Evolutionary conservation across 2,797 vertebrate genomes (phyloP), one percentile per base, ranked within the genome.

Genomic region (Myiotriccus ornatus): DNA sequence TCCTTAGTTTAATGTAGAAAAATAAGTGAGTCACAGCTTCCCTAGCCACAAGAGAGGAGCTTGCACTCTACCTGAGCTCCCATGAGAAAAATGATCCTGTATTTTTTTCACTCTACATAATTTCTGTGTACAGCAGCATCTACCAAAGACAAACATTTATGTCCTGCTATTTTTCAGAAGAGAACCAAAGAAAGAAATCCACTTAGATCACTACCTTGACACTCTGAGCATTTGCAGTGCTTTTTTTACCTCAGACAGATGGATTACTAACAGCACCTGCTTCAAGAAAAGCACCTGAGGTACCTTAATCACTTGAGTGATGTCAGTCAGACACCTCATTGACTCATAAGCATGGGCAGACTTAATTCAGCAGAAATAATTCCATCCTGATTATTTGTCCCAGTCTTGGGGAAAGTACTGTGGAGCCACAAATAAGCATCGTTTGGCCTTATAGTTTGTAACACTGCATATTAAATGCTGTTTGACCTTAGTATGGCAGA

Each of bases 101-200:
- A 0, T 60, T 76, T 59, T 56, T 63, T 32, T 7, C 25, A 24
- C 9, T 70, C 25, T 47, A 3, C 7, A 1, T 50, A 22, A 12
- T 44, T 60, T 34, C 57, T 0, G 0, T 27, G 34, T 9, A 47
- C 10, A 50, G 5, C 10, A n/a, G 2, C 3, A 0, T 27, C 30
- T 55, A 6, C 5, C 1, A 18, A 86, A 39, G 2, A 37, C 10
- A 84, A 35, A 50, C 41, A 5, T 10, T 53, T 55, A 2, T 12
- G 1, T 53, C 19, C 18, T 80, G 7, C 9, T n/a, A 10, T 27
- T 59, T 46, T 17, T 55, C 32, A 79, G 25, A 43, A 49, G 6
- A 70, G 8, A 89, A 7, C 6, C 4, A 7, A 35, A n/a, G 22
- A 15, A 10, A 32, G 47, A 39, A 64, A 32, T 2, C 6, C 5